A percentile compares a stretch with the other conserved stretches of the same genome.
Conservation (phyloP, 2,113 vertebrate species). For the Hypomesus transpacificus region DNA sequence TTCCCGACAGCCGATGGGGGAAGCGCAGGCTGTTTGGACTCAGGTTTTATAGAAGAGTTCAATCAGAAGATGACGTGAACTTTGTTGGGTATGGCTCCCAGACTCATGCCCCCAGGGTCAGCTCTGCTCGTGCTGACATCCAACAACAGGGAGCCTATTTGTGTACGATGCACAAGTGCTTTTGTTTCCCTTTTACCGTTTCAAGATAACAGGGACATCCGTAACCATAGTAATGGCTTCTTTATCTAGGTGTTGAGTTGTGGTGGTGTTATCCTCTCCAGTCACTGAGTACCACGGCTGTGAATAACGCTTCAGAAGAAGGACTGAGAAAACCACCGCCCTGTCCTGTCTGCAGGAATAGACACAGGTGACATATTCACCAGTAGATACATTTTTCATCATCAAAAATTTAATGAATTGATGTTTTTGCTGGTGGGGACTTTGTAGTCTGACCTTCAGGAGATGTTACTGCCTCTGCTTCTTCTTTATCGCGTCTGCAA, state of each 20-base stretch:
- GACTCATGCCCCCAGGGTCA: constrained; percentile 11
- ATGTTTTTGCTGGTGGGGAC: background rate
- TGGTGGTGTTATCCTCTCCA: background rate
- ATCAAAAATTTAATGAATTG: background rate
- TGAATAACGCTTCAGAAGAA: background rate
- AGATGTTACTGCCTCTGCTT: background rate
- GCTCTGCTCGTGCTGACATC: too few species aligned
- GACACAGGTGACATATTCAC: too few species aligned
- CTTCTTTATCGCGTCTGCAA: constrained; percentile 10
- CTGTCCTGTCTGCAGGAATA: too few species aligned
- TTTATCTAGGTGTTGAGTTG: background rate
- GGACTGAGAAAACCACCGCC: background rate
- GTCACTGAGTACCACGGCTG: too few species aligned
- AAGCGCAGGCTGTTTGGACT: constrained; percentile 47
- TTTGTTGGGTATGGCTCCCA: constrained; percentile 42
- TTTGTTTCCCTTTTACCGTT: too few species aligned
- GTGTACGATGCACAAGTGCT: too few species aligned
- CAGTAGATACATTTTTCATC: too few species aligned
- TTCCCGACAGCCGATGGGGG: constrained; percentile 47
- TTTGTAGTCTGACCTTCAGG: background rate
- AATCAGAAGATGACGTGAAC: constrained; percentile 50
- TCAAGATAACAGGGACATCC: too few species aligned
- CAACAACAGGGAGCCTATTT: too few species aligned
- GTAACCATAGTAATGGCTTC: background rate
- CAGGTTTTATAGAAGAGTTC: constrained; percentile 59